Base-by-base conservation (phyloP, 2,113 vertebrate genomes). In the Melierax canorus region DNA sequence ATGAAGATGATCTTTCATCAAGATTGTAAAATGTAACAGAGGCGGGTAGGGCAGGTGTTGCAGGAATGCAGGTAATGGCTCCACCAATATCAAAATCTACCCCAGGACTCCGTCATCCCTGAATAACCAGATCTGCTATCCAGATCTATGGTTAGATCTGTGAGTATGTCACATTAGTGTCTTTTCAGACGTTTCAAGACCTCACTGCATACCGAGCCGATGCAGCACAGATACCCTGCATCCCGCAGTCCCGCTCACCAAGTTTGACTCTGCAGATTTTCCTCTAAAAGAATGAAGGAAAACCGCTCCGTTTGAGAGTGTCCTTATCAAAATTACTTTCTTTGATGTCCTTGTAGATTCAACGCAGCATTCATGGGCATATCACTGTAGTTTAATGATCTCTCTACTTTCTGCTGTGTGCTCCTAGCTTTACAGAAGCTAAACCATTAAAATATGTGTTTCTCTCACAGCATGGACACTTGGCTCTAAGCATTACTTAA, bases 391-490 rank as follows among this genome's bases (percentile, higher is more conserved):
- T 55, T 87, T 73, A 84, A 81, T 51, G 29, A 90, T 68, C 50
- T 34, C 14, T 72, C 43, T 91, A 45, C 32, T 60, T 81, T 68
- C 71, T 85, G 80, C n/a, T 91, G 20, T 66, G 23, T 11, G 0
- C n/a, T 82, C 11, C 58, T 73, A 90, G 62, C 29, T 87, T 89
- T 69, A 59, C 56, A 80, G 88, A 96, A 91, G 36, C 15, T 29
- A 81, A 93, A 91, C n/a, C 45, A 80, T 92, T 90, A 83, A 94
- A 95, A 93, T 83, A 87, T 5, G n/a, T 94, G 92, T 83, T 92
- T 93, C 68, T 87, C 38, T 97, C 94, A 91, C 74, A 94, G 95
- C 86, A 88, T 67, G 92, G 88, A 43, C 41, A 48, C 92, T 96
- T 95, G 92, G 74, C 50, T 87, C 66, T 81, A 80, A 93, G 68